Base-by-base conservation (phyloP, 2,888 invertebrate genomes). In the Carcina quercana region DNA sequence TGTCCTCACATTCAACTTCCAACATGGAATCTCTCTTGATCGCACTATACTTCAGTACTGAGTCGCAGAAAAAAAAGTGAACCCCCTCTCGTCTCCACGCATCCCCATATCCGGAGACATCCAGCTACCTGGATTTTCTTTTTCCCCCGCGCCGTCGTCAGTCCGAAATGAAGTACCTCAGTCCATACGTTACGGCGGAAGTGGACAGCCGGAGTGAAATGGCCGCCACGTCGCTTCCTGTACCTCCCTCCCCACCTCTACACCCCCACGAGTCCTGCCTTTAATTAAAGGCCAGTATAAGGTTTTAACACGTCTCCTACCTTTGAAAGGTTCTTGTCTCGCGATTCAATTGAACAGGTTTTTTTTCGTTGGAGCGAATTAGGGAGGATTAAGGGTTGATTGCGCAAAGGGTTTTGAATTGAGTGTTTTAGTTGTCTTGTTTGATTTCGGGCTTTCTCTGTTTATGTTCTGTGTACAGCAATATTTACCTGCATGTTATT, bases 201-300 rank as follows among this genome's bases (percentile, higher is more conserved):
- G 71, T 71, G 75, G 72, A 74, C 76, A 69, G 65, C 60, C 61
- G 53, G 65, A 62, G 53, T 62, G 61, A 64, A 68, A 69, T 61
- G 68, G 66, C 65, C 55, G 59, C 59, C 58, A 42, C 54, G 58
- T 50, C 59, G 53, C 51, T 53, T 59, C 54, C 69, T 37, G 36
- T 43, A 38, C 35, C 32, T 45, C 32, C 38, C 32, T 34, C 33
- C 30, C 36, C 31, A 24, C 29, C 37, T 34, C 36, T 44, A 50
- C 51, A 49, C 51, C 50, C 45, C 44, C 58, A 47, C 52, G 65
- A n/a, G n/a, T n/a, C n/a, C n/a, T n/a, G n/a, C n/a, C 64, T 76
- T 79, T 82, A 80, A 82, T 82, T 80, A 80, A 80, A 78, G 74
- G 66, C 65, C 63, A 63, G 76, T 61, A 52, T 71, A 78, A 78